A percentile compares a stretch with the other conserved stretches of the same genome.
These are phyloP conservation scores for Urechis unicinctus DNA, from an alignment of 2,888 invertebrate species.

Conservation along the genomic window DNA sequence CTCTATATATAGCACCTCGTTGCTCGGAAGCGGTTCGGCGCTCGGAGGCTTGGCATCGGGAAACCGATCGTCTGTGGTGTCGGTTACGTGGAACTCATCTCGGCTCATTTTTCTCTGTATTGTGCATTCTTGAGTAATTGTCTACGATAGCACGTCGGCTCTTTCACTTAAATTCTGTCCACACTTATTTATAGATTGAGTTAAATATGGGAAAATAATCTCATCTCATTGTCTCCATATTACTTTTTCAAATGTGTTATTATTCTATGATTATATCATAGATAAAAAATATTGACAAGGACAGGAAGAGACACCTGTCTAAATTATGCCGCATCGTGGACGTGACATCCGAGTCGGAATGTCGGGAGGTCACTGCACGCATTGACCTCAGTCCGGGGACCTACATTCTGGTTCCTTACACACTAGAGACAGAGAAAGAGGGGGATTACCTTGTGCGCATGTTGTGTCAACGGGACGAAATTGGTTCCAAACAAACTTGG, in stretches of 20 bases:
- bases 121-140: too few relatives aligned
- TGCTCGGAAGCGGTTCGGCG: too few relatives aligned
- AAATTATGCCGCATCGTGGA: conserved; percentile 29
- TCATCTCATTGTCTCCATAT: too few relatives aligned
- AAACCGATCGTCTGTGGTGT: too few relatives aligned
- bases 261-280: conserved; percentile 13
- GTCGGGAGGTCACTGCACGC: conserved; percentile 17
- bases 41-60: too few relatives aligned
- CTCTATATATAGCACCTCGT: too few relatives aligned
- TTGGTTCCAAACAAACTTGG: conserved; percentile 36
- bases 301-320: conserved; percentile 33
- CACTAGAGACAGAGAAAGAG: conserved; percentile 27
- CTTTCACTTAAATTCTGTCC: too few relatives aligned
- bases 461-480: conserved; percentile 31
- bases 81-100: too few relatives aligned
- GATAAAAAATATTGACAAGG: conserved; percentile 33
- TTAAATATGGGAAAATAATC: too few relatives aligned
- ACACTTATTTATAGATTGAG: too few relatives aligned
- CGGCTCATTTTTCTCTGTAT: too few relatives aligned
- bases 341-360: conserved; percentile 26
- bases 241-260: not conserved
- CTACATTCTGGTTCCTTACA: conserved; percentile 41
- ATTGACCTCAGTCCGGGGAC: conserved; percentile 39
- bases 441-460: conserved; percentile 39
- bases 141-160: too few relatives aligned